Evolutionary conservation across 2,113 vertebrate species (phyloP).

Genomic region (Nesospiza acunhae): DNA sequence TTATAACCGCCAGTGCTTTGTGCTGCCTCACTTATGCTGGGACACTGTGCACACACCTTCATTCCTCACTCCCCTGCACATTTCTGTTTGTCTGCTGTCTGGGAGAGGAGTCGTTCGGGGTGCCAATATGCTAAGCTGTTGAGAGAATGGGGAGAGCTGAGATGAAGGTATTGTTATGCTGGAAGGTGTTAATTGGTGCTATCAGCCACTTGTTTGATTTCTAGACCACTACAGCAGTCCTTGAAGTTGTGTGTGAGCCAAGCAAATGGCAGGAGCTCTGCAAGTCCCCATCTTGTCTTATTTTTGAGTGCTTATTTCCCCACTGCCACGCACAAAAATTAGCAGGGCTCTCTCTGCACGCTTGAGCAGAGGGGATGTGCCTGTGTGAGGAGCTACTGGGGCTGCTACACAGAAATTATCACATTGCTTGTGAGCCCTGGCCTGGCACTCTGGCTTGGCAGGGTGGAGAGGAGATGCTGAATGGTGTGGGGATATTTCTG

Average conservation of each 20-base stretch:
- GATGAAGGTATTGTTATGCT: conserved; percentile 66
- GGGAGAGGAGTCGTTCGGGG: not conserved
- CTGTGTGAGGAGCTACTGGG: not conserved
- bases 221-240: conserved; percentile 41
- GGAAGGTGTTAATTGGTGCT: conserved; percentile 65
- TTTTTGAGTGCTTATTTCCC: not conserved
- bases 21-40: not conserved
- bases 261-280: conserved; percentile 36
- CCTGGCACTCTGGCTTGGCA: not conserved
- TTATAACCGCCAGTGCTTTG: not conserved
- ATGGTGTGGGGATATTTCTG: not conserved
- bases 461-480: not conserved
- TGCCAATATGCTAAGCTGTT: conserved; percentile 51
- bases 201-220: conserved; percentile 64
- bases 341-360: not conserved
- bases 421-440: not conserved
- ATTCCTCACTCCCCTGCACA: not conserved
- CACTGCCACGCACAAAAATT: not conserved
- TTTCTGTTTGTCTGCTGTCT: conserved; percentile 18
- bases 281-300: not conserved
- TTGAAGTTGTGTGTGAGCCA: conserved; percentile 43
- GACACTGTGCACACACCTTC: not conserved
- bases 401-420: not conserved
- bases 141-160: conserved; percentile 38
- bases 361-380: not conserved